Evolutionary conservation across 2,888 invertebrate species (phyloP).

Genomic region (Oscheius sp.): DNA sequence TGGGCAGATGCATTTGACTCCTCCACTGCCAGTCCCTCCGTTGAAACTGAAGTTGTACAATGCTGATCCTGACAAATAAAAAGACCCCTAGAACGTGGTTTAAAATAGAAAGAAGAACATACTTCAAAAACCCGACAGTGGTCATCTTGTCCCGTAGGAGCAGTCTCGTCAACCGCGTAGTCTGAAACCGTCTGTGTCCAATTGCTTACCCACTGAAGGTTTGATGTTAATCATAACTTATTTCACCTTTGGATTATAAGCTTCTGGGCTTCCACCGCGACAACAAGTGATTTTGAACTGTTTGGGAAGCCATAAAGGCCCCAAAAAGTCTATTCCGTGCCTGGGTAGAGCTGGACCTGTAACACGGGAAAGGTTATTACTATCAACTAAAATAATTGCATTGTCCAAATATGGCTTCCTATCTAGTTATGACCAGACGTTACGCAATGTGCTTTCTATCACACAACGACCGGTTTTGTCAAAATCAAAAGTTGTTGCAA

Average conservation of each 20-base stretch:
- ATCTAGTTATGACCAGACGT: slow-evolving; percentile 29
- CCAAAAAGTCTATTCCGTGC: slow-evolving; percentile 56
- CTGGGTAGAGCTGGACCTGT: slow-evolving; percentile 32
- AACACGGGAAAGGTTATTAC: neutral
- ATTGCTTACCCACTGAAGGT: slow-evolving; percentile 51
- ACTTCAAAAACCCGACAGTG: slow-evolving; percentile 55
- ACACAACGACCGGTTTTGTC: slow-evolving; percentile 22
- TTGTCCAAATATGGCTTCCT: slow-evolving; percentile 17
- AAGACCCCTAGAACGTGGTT: slow-evolving; percentile 48
- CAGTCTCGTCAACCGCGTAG: slow-evolving; percentile 58
- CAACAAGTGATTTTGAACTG: slow-evolving; percentile 59
- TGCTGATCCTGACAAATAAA: slow-evolving; percentile 54
- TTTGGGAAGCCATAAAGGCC: slow-evolving; percentile 55
- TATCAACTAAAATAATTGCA: neutral
- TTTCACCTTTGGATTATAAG: slow-evolving; percentile 46
- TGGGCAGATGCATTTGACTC: slow-evolving; percentile 63
- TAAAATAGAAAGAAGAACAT: neutral
- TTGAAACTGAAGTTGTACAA: slow-evolving; percentile 52
- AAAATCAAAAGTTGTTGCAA: slow-evolving; percentile 4
- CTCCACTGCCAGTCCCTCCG: slow-evolving; percentile 52
- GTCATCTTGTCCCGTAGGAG: slow-evolving; percentile 45
- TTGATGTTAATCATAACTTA: neutral
- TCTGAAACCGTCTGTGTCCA: slow-evolving; percentile 60
- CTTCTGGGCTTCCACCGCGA: slow-evolving; percentile 52
- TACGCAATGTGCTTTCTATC: slow-evolving; percentile 31